Percentiles rank a stretch among this genome's conserved stretches.
Conservation (phyloP, 2,888 invertebrate species). For the Tridacna gigas region DNA sequence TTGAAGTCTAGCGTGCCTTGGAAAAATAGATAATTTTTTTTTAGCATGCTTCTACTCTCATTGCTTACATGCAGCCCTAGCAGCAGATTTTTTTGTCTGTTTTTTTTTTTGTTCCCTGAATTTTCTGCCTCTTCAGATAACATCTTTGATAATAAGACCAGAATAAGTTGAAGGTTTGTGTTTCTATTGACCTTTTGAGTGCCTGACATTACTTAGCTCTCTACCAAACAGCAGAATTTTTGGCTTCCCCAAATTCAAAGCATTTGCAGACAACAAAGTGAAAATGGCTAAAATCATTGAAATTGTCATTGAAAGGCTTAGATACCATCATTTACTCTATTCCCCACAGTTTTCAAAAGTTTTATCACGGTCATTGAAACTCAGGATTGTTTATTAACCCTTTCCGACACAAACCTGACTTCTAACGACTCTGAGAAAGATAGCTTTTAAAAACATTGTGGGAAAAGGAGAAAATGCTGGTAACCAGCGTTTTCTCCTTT, state of each 20-base stretch:
- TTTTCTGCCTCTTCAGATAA: too few relatives aligned
- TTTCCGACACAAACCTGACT: neutral
- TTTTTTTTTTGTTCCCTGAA: neutral
- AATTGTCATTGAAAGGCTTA: too few relatives aligned
- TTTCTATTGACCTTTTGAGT: too few relatives aligned
- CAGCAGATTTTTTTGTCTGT: neutral
- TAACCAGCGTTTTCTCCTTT: neutral
- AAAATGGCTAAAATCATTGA: too few relatives aligned
- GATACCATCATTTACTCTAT: neutral
- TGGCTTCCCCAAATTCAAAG: too few relatives aligned
- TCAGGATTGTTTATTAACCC: neutral
- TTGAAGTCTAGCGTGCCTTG: slow-evolving; percentile 1
- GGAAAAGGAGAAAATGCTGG: neutral
- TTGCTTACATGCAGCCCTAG: neutral
- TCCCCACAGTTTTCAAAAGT: neutral
- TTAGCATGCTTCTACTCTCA: neutral
- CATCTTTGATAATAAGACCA: too few relatives aligned
- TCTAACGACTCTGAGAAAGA: neutral
- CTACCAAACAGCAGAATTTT: too few relatives aligned
- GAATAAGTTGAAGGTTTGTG: too few relatives aligned
- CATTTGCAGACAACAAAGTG: too few relatives aligned
- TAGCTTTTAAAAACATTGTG: neutral
- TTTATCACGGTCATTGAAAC: too few relatives aligned
- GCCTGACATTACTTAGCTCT: too few relatives aligned
- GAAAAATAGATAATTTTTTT: neutral